Percentiles rank a stretch among this genome's conserved stretches.
Conservation (phyloP, 2,888 invertebrate species). For the Drosophila paramelanica region DNA sequence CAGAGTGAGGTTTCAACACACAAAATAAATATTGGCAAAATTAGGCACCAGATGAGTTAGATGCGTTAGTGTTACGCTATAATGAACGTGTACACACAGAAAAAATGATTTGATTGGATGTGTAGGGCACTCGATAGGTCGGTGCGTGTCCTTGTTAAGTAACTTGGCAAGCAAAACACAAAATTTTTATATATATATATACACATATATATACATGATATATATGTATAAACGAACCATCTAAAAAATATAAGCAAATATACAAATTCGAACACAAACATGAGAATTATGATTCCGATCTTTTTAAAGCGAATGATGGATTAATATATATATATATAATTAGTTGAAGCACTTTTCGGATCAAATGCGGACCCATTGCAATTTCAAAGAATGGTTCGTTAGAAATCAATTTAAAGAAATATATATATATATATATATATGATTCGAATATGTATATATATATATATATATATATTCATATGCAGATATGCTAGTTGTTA, state of each 20-base stretch:
- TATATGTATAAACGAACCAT: slow-evolving; percentile 18
- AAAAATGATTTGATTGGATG: slow-evolving; percentile 3
- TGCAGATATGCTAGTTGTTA: slow-evolving; percentile 8
- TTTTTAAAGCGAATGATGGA: slow-evolving; percentile 15
- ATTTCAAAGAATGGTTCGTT: background rate
- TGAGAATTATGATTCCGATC: slow-evolving; percentile 2
- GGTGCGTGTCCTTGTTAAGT: slow-evolving; percentile 13
- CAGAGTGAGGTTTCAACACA: slow-evolving; percentile 18
- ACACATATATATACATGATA: background rate
- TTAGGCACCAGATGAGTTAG: slow-evolving; percentile 13
- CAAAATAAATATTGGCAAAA: slow-evolving; percentile 9
- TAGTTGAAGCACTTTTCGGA: slow-evolving; percentile 11
- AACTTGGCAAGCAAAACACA: slow-evolving; percentile 65
- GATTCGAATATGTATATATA: too few relatives aligned
- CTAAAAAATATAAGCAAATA: slow-evolving; percentile 12
- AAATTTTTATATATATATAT: slow-evolving; percentile 15
- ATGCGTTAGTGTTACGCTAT: slow-evolving; percentile 3
- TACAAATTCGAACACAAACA: slow-evolving; percentile 33
- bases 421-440: slow-evolving; percentile 7
- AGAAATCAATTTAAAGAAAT: background rate
- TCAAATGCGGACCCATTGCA: background rate
- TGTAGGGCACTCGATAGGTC: slow-evolving; percentile 10
- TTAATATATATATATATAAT: too few relatives aligned
- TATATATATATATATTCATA: too few relatives aligned
- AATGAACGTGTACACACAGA: slow-evolving; percentile 14